phyloP scores from a whole-genome alignment of 2,113 vertebrate species.

The Acanthochromis polyacanthus region DNA sequence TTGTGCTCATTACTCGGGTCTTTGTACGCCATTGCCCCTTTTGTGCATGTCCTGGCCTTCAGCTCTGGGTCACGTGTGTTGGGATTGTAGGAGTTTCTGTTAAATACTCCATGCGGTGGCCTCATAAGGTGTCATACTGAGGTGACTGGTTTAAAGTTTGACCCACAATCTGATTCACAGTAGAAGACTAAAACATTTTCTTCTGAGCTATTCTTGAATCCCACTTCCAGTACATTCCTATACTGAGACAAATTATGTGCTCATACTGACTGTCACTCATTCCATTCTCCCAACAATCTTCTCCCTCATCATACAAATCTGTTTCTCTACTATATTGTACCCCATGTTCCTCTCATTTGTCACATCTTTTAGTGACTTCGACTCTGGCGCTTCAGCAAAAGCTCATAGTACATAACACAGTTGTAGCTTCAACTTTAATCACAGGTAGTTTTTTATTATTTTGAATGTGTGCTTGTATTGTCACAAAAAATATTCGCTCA shows the following conservation, averaged over 20 bases:
- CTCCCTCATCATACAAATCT: not conserved
- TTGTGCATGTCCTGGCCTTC: constrained; percentile 56
- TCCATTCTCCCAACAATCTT: not conserved
- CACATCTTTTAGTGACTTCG: constrained; percentile 1
- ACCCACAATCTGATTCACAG: not conserved
- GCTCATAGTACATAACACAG: constrained; percentile 1
- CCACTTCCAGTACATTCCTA: not conserved
- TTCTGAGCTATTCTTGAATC: constrained; percentile 25
- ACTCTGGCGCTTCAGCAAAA: not conserved
- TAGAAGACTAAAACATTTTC: constrained; percentile 3
- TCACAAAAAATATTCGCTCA: constrained; percentile 24
- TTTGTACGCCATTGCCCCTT: constrained; percentile 78
- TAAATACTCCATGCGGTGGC: constrained; percentile 32
- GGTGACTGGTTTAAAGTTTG: constrained; percentile 43
- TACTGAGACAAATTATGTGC: too few species aligned
- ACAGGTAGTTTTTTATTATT: not conserved
- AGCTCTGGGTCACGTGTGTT: constrained; percentile 52
- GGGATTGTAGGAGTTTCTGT: constrained; percentile 40
- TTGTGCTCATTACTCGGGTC: constrained; percentile 83
- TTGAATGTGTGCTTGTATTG: constrained; percentile 19
- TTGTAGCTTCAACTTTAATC: not conserved
- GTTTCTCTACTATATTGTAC: too few species aligned
- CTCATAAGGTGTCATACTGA: constrained; percentile 15
- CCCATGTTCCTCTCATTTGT: too few species aligned
- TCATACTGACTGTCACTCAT: too few species aligned